Percentiles rank a stretch among this genome's conserved stretches.
Conservation (phyloP, 2,797 vertebrate species). For the Intellagama lesueurii region DNA sequence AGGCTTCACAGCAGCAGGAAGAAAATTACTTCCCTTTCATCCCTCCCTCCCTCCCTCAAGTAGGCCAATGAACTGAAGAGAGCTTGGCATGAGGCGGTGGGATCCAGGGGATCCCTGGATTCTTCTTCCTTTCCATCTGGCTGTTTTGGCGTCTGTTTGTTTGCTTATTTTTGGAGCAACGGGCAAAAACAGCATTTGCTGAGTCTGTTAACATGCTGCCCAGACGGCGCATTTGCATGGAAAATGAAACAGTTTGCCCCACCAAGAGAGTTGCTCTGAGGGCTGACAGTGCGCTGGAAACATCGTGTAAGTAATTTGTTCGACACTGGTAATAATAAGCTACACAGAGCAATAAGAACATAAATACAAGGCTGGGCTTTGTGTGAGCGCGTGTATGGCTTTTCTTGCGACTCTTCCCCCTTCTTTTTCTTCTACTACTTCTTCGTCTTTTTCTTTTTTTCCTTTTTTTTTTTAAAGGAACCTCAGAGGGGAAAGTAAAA, state of each 20-base stretch:
- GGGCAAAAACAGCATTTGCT: fast-evolving
- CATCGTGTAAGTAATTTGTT: conserved; percentile 74
- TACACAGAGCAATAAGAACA: conserved; percentile 52
- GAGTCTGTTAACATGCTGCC: fast-evolving
- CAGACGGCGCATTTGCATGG: conserved; percentile 5
- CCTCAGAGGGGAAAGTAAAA: conserved; percentile 43
- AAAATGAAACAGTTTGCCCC: conserved; percentile 35
- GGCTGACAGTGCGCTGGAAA: conserved; percentile 23
- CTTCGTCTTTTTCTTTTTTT: neutral
- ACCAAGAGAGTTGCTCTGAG: conserved; percentile 30
- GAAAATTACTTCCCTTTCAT: too few relatives aligned
- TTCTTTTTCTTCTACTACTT: conserved; percentile 3
- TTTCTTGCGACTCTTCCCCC: neutral
- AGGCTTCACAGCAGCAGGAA: too few relatives aligned
- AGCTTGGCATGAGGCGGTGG: too few relatives aligned
- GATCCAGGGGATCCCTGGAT: too few relatives aligned
- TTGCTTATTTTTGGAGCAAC: fast-evolving
- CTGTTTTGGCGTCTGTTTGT: too few relatives aligned
- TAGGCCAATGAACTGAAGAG: too few relatives aligned
- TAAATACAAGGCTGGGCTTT: conserved; percentile 64
- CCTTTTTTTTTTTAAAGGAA: conserved; percentile 31
- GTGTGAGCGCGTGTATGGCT: neutral
- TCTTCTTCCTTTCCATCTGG: too few relatives aligned
- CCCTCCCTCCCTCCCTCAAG: too few relatives aligned
- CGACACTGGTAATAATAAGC: conserved; percentile 67